A percentile compares a stretch with the other conserved stretches of the same genome.
Conservation (phyloP, 2,888 invertebrate species). For the Pegoplata infirma region DNA sequence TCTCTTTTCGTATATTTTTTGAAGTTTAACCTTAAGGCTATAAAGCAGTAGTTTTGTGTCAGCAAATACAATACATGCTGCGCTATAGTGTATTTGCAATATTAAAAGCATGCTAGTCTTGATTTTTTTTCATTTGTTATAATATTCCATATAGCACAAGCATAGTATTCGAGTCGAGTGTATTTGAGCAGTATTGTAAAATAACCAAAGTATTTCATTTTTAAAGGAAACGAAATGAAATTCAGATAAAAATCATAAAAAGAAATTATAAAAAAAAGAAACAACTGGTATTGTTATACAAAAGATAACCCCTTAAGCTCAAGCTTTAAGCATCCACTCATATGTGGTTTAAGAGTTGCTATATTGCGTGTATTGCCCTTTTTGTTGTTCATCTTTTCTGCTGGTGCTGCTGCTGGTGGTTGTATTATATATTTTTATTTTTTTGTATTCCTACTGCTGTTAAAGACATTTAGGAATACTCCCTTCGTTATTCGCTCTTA, state of each 20-base stretch:
- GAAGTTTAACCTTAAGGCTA: slow-evolving; percentile 2
- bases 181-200: slow-evolving; percentile 55
- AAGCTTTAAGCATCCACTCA: slow-evolving; percentile 57
- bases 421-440: too few relatives aligned
- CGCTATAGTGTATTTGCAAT: too few relatives aligned
- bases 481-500: slow-evolving; percentile 16
- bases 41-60: neutral
- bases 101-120: neutral
- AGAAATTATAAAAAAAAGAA: too few relatives aligned
- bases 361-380: slow-evolving; percentile 61
- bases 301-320: slow-evolving; percentile 60
- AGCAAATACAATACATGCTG: neutral
- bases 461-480: slow-evolving; percentile 39
- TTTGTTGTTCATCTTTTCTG: slow-evolving; percentile 27
- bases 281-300: slow-evolving; percentile 42
- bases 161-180: slow-evolving; percentile 44
- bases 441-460: slow-evolving; percentile 17
- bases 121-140: slow-evolving; percentile 14
- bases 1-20: neutral
- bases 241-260: slow-evolving; percentile 53
- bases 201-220: slow-evolving; percentile 35
- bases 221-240: slow-evolving; percentile 28
- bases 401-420: slow-evolving; percentile 3
- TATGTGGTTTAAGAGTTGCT: slow-evolving; percentile 52
- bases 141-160: slow-evolving; percentile 18